Conservation (phyloP, 2,888 invertebrate genomes). For the Amiota communis region DNA sequence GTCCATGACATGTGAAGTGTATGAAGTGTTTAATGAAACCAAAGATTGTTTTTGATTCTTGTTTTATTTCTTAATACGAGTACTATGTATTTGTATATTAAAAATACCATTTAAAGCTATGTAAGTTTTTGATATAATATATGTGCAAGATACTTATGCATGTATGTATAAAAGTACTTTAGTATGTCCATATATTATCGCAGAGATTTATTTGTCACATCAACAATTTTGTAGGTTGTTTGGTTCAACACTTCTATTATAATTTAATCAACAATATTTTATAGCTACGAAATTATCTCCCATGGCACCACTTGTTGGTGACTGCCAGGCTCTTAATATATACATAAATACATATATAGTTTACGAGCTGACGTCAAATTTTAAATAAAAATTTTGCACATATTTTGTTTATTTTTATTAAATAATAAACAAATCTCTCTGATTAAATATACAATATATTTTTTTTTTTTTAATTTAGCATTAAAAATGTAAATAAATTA, state of each 20-base stretch:
- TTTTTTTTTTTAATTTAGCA: not conserved
- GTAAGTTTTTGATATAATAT: no score
- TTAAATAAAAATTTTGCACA: constrained; percentile 35
- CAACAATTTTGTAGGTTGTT: constrained; percentile 6
- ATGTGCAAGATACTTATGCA: no score
- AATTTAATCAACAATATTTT: not conserved
- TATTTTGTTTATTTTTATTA: constrained; percentile 41
- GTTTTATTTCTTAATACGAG: no score
- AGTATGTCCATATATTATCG: not conserved
- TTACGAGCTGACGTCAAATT: constrained; percentile 53
- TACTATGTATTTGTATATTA: no score
- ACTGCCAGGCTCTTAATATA: not conserved
- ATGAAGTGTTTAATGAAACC: no score
- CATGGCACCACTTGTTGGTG: not conserved
- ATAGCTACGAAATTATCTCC: not conserved
- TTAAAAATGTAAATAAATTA: not conserved
- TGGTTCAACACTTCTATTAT: constrained; percentile 24
- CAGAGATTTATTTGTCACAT: constrained; percentile 9
- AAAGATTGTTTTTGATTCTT: no score
- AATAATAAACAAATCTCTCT: constrained; percentile 13
- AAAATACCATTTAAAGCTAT: no score
- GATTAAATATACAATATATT: not conserved
- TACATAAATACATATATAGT: not conserved
- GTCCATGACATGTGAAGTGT: no score
- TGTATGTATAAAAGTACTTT: not conserved